Conservation (phyloP, 2,113 vertebrate genomes). For the Eurypyga helias region DNA sequence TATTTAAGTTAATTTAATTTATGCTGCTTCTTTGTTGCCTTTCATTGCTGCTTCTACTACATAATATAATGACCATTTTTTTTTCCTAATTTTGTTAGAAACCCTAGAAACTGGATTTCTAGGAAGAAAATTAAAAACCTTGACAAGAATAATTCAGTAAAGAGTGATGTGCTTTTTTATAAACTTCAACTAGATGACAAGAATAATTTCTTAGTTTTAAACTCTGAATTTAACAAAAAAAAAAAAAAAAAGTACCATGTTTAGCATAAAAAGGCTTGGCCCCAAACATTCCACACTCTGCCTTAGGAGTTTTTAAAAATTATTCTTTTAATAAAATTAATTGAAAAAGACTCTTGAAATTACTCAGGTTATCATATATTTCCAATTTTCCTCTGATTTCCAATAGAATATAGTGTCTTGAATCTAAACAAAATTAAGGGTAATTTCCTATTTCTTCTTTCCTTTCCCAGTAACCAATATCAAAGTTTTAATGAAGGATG, state of each 20-base stretch:
- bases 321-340: neutral
- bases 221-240: neutral
- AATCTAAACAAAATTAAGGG: neutral
- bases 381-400: neutral
- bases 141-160: neutral
- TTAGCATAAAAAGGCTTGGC: neutral
- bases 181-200: neutral
- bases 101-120: neutral
- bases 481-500: neutral
- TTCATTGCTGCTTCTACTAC: neutral
- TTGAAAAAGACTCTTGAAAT: neutral
- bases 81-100: neutral
- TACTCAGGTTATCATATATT: neutral
- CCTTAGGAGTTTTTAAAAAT: neutral
- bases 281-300: neutral
- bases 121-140: neutral
- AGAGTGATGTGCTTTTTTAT: neutral
- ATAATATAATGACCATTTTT: neutral
- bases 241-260: neutral
- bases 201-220: neutral
- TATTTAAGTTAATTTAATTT: neutral
- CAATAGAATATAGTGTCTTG: neutral
- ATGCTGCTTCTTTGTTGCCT: neutral
- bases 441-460: neutral
- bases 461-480: neutral